A percentile compares a stretch with the other conserved stretches of the same genome.
Evolutionary conservation across 2,888 invertebrate genomes (phyloP).

Genomic region (Athalia cordata): DNA sequence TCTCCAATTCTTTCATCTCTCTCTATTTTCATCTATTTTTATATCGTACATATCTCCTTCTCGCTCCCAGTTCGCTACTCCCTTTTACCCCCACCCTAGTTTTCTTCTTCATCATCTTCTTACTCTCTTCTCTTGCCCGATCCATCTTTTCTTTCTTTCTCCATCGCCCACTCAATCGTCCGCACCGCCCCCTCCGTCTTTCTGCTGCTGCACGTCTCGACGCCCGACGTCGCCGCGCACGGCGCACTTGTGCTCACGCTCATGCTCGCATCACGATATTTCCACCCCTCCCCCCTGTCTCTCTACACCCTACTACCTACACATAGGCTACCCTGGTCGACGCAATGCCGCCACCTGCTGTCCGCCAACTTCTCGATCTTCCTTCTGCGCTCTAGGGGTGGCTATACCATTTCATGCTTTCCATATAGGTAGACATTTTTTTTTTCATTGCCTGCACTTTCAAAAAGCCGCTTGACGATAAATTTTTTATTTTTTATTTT

Average conservation of each 20-base stretch:
- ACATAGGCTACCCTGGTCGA: neutral
- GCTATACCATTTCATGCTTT: neutral
- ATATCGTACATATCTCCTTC: constrained; percentile 41
- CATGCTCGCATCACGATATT: constrained; percentile 43
- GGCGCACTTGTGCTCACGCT: constrained; percentile 43
- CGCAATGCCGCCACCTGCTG: constrained; percentile 27
- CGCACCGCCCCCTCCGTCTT: no score
- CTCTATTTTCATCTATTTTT: no score
- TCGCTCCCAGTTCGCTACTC: constrained; percentile 29
- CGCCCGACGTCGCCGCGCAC: constrained; percentile 9
- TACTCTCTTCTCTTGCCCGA: constrained; percentile 33
- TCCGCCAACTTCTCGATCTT: constrained; percentile 40
- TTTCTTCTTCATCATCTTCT: constrained; percentile 47
- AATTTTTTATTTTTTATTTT: no score
- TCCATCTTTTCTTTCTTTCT: neutral
- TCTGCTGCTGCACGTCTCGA: constrained; percentile 41
- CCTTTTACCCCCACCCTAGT: constrained; percentile 38
- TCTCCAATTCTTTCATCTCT: no score
- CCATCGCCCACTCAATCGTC: constrained; percentile 9
- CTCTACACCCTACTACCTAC: constrained; percentile 43
- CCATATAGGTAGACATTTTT: neutral
- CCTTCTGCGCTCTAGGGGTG: constrained; percentile 43
- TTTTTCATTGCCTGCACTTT: neutral
- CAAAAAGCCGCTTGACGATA: neutral
- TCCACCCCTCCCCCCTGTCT: constrained; percentile 43